Base-by-base conservation (phyloP, 2,888 invertebrate species). In the Habrosyne pyritoides region DNA sequence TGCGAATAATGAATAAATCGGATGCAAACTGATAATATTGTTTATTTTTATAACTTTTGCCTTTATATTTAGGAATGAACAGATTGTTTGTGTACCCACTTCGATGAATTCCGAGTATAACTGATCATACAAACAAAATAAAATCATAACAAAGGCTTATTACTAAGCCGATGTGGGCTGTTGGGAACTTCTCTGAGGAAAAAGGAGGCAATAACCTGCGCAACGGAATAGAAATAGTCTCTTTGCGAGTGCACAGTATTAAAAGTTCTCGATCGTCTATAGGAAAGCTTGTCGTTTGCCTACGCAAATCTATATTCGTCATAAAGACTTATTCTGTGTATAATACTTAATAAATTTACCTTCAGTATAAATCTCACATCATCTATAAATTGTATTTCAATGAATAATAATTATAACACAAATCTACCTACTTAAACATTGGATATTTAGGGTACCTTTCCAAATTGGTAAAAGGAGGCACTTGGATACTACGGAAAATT, bases 121-220 rank as follows among this genome's bases (percentile, higher is more conserved):
- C n/a, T 33, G 5, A 30, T 46, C 1, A 12, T 42, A n/a, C 5
- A 42, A 46, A 46, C 18, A 46, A 21, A 3, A 14, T n/a, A n/a
- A 7, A 21, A 46, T 46, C 21, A 7, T 10, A 10, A 46, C 0
- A 2, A 21, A 21, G n/a, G n/a, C 1, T 7, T 8, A 12, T 10
- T 0, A 24, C 60, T 65, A 63, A 60, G 64, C 58, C 56, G 62
- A 61, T 60, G 57, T 53, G 60, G 54, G 48, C 46, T 51, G 53
- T 58, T 53, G 55, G 61, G 54, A 61, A 57, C 51, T 58, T 60
- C 60, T 66, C 57, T 57, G 54, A 54, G 61, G 56, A 61, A 62
- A 65, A 67, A 64, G 63, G 50, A n/a, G 61, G 64, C 63, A 71
- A 68, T 70, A 68, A 71, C 68, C 57, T 67, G 63, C 54, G 53